phyloP scores from a whole-genome alignment of 1,140 invertebrate genomes.

The Procambarus virginalis region DNA sequence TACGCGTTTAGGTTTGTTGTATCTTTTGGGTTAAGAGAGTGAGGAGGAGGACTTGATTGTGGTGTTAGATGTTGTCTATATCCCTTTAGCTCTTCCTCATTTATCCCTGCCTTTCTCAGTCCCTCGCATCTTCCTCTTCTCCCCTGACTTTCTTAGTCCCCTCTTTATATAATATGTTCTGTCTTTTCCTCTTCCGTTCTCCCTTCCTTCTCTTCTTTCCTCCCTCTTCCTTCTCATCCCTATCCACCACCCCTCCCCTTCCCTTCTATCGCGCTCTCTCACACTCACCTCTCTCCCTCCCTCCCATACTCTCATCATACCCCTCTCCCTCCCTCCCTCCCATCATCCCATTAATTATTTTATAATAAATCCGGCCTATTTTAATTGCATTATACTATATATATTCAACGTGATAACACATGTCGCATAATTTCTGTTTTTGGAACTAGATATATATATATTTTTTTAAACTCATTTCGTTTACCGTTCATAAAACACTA shows the following conservation, averaged over 20 bases:
- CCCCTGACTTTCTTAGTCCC: no score
- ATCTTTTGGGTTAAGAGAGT: no score
- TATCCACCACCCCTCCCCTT: not conserved
- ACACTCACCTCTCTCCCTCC: no score
- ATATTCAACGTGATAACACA: not conserved
- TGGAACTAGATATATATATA: not conserved
- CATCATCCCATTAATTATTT: not conserved
- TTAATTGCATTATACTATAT: slow-evolving; percentile 3
- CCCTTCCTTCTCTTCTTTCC: not conserved
- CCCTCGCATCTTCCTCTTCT: not conserved
- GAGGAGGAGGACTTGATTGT: no score
- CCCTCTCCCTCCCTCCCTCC: slow-evolving; percentile 8
- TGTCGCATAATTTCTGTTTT: slow-evolving; percentile 14
- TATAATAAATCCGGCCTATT: not conserved
- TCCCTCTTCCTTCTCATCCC: not conserved
- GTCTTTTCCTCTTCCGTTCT: slow-evolving; percentile 26
- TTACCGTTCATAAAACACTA: slow-evolving; percentile 40
- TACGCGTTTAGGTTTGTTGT: no score
- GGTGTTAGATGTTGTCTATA: no score
- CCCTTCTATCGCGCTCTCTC: not conserved
- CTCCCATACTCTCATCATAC: not conserved
- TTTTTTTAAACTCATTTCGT: slow-evolving; percentile 45
- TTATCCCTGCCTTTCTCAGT: slow-evolving; percentile 33
- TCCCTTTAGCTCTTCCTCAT: no score
- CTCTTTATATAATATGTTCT: no score